These are phyloP conservation scores for Clostera curtula DNA, from an alignment of 2,888 invertebrate genomes.

Conservation along the genomic window DNA sequence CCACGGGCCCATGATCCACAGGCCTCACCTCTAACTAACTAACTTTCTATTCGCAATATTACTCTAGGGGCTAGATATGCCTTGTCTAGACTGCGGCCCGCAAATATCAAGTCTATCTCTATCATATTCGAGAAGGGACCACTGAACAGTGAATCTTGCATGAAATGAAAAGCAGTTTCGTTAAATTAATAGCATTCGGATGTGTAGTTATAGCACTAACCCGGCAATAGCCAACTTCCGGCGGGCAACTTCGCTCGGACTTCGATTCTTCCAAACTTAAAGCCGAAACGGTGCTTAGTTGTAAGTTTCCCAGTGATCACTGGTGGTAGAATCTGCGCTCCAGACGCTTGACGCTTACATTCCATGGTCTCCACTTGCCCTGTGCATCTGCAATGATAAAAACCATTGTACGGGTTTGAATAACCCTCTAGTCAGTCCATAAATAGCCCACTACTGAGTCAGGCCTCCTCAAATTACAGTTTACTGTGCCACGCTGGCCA, in stretches of 20 bases:
- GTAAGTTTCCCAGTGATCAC: constrained; percentile 78
- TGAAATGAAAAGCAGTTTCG: background rate
- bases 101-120: too few relatives aligned
- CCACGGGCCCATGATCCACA: too few relatives aligned
- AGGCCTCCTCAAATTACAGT: too few relatives aligned
- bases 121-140: too few relatives aligned
- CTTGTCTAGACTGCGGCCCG: too few relatives aligned
- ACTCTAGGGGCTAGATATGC: too few relatives aligned
- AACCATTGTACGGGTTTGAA: background rate
- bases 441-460: too few relatives aligned
- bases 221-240: constrained; percentile 86
- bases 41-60: too few relatives aligned
- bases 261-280: constrained; percentile 81
- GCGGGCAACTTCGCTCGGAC: constrained; percentile 81
- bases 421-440: too few relatives aligned
- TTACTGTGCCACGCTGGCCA: too few relatives aligned
- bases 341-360: constrained; percentile 62
- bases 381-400: constrained; percentile 59
- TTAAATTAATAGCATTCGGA: background rate
- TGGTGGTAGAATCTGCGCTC: constrained; percentile 79
- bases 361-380: constrained; percentile 49
- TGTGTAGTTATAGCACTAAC: constrained; percentile 45
- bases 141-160: background rate
- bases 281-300: constrained; percentile 78
- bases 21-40: too few relatives aligned